Evolutionary conservation across 2,888 invertebrate genomes (phyloP).

Genomic region (Crepidodera aurea): DNA sequence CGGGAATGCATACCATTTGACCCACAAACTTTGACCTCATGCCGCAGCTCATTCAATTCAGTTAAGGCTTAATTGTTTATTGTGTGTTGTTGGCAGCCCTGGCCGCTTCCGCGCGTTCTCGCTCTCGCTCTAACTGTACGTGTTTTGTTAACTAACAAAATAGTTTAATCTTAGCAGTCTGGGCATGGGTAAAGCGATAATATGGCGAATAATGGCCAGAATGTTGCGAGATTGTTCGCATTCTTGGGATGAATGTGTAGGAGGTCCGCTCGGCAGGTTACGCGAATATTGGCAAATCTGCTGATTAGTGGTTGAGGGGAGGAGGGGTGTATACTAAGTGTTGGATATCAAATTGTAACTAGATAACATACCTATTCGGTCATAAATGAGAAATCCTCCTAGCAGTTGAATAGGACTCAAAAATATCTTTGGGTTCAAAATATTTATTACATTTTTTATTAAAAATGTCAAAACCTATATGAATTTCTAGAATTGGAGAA

Average conservation of each 20-base stretch:
- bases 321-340: neutral
- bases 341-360: no score
- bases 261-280: slow-evolving; percentile 12
- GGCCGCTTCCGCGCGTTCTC: slow-evolving; percentile 13
- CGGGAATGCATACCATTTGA: slow-evolving; percentile 20
- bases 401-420: no score
- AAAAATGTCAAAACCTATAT: no score
- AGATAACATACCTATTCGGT: no score
- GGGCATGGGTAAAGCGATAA: slow-evolving; percentile 27
- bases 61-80: slow-evolving; percentile 25
- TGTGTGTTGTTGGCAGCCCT: slow-evolving; percentile 22
- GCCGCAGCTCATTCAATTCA: slow-evolving; percentile 22
- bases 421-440: no score
- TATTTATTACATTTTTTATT: no score
- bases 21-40: slow-evolving; percentile 23
- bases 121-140: slow-evolving; percentile 5
- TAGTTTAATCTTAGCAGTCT: slow-evolving; percentile 28
- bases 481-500: no score
- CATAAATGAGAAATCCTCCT: no score
- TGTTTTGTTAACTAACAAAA: slow-evolving; percentile 35
- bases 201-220: slow-evolving; percentile 23
- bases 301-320: slow-evolving; percentile 4
- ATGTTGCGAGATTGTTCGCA: slow-evolving; percentile 30
- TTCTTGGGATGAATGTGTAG: slow-evolving; percentile 23
- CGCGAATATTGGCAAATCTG: slow-evolving; percentile 12